These are phyloP conservation scores for Drymonia ruficornis DNA, from an alignment of 2,888 invertebrate genomes.

Conservation along the genomic window DNA sequence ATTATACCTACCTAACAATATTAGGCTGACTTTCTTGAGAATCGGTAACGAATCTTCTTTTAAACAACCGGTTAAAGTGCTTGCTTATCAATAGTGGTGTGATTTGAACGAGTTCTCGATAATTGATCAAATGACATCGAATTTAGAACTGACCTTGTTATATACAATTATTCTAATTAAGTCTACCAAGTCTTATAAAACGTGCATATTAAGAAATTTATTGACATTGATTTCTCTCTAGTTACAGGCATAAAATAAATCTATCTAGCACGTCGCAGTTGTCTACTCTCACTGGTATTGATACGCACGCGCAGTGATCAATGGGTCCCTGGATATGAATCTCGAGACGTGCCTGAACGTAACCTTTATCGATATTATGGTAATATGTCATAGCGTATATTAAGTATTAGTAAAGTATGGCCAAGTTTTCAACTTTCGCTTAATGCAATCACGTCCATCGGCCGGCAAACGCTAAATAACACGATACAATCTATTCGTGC, in stretches of 20 bases:
- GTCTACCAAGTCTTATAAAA: neutral
- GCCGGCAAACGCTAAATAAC: conserved; percentile 27
- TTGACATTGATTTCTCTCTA: neutral
- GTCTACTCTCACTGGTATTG: too few relatives aligned
- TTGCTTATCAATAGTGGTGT: neutral
- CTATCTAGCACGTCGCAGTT: too few relatives aligned
- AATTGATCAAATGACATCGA: neutral
- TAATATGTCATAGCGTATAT: neutral
- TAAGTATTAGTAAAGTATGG: neutral
- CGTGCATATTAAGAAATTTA: neutral
- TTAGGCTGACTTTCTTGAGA: too few relatives aligned
- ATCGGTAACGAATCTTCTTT: neutral
- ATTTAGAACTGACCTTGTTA: neutral
- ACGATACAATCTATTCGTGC: conserved; percentile 33
- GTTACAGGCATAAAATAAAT: too few relatives aligned
- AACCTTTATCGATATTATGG: too few relatives aligned
- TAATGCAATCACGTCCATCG: conserved; percentile 33
- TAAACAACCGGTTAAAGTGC: neutral
- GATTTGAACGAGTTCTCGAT: neutral
- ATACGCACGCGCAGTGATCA: too few relatives aligned
- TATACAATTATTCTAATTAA: too few relatives aligned
- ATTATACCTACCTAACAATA: too few relatives aligned
- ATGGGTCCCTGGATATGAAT: too few relatives aligned
- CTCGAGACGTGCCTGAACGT: too few relatives aligned
- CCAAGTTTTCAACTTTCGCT: conserved; percentile 34